Evolutionary conservation across 1,140 invertebrate species (phyloP).

Genomic region (Mycetomoellerius zeteki): DNA sequence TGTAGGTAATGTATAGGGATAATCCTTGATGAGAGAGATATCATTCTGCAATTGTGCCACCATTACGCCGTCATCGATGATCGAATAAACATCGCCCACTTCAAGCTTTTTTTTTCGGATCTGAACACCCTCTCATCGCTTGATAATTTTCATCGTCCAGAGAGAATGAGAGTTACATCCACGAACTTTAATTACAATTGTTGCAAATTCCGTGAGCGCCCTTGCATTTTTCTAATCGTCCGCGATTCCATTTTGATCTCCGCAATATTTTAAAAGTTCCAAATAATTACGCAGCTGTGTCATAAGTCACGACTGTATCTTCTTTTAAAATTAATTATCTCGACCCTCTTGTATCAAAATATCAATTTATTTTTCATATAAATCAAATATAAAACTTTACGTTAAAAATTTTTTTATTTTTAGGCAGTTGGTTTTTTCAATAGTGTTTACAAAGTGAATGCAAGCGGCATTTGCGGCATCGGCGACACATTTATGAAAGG

Average conservation of each 20-base stretch:
- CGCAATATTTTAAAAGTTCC: neutral
- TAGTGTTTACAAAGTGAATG: constrained; percentile 13
- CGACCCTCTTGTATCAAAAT: neutral
- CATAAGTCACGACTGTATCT: neutral
- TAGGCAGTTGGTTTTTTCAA: neutral
- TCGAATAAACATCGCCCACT: constrained; percentile 55
- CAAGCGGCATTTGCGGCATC: constrained; percentile 43
- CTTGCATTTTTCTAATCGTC: constrained; percentile 20
- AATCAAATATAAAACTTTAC: neutral
- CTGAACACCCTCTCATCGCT: constrained; percentile 44
- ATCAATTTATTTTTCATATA: neutral
- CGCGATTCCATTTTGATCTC: neutral
- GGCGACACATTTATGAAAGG: constrained; percentile 16
- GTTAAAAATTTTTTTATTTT: neutral
- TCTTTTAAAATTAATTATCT: neutral
- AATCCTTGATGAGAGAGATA: neutral
- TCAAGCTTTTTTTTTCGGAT: constrained; percentile 59
- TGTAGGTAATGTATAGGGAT: neutral
- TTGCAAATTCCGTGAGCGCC: constrained; percentile 21
- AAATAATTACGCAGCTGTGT: neutral
- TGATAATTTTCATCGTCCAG: constrained; percentile 4
- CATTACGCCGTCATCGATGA: constrained; percentile 2
- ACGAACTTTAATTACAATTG: constrained; percentile 29
- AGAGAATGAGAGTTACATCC: constrained; percentile 30
- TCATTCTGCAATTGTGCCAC: constrained; percentile 6